phyloP scores from a whole-genome alignment of 92 coral and sea anemone genomes.

The Diadumene lineata region DNA sequence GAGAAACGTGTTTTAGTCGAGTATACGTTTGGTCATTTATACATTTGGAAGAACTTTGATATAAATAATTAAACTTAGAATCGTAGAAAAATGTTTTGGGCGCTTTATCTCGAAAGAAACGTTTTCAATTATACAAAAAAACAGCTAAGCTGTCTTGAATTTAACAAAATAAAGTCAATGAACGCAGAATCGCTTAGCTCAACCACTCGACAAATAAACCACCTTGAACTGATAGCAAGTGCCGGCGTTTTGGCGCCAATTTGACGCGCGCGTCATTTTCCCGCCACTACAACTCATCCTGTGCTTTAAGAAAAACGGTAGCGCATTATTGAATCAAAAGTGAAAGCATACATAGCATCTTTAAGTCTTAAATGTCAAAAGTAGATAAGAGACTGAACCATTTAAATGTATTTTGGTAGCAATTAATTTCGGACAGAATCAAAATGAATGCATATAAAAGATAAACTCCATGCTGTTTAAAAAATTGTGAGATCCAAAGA shows the following conservation, averaged over 20 bases:
- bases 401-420: too few relatives aligned
- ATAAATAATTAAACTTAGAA: too few relatives aligned
- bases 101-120: background rate
- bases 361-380: background rate
- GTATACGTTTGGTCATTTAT: too few relatives aligned
- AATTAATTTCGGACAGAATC: too few relatives aligned
- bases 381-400: too few relatives aligned
- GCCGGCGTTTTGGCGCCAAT: constrained; percentile 67
- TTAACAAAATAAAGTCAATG: constrained; percentile 5
- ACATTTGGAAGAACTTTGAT: too few relatives aligned
- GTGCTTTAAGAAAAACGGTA: constrained; percentile 5
- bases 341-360: background rate
- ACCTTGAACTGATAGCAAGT: constrained; percentile 48
- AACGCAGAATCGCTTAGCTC: background rate
- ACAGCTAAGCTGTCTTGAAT: background rate
- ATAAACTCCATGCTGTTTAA: too few relatives aligned
- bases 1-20: too few relatives aligned
- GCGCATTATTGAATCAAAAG: background rate
- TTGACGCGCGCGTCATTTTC: constrained; percentile 58
- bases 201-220: constrained; percentile 21
- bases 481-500: too few relatives aligned
- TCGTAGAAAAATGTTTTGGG: too few relatives aligned
- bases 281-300: constrained; percentile 30
- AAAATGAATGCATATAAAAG: too few relatives aligned
- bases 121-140: background rate